Percentiles rank a stretch among this genome's conserved stretches.
Conservation (phyloP, 2,888 invertebrate genomes). For the Atethmia centrago region DNA sequence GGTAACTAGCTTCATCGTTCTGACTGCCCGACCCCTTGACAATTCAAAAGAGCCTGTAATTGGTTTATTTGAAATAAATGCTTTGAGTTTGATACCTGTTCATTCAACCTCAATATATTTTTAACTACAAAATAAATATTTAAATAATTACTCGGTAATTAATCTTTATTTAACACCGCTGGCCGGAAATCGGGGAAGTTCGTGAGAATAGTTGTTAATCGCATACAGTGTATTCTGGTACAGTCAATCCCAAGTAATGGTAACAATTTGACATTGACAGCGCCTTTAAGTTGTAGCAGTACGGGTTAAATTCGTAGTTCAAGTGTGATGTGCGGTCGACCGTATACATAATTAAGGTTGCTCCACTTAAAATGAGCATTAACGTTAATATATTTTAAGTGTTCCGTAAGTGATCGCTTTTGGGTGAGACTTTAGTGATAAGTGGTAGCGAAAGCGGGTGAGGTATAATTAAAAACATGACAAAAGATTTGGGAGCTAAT, state of each 20-base stretch:
- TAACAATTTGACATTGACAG: background rate
- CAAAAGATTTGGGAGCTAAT: background rate
- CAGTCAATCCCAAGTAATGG: too few relatives aligned
- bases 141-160: constrained; percentile 51
- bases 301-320: background rate
- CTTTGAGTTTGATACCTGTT: background rate
- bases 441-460: constrained; percentile 61
- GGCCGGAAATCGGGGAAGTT: constrained; percentile 39
- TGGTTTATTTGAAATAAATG: too few relatives aligned
- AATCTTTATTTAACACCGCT: constrained; percentile 48
- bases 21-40: too few relatives aligned
- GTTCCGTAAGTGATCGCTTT: constrained; percentile 75
- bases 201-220: constrained; percentile 49
- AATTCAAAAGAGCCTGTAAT: too few relatives aligned
- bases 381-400: constrained; percentile 80
- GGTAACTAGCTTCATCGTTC: too few relatives aligned
- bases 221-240: constrained; percentile 30
- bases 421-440: constrained; percentile 47
- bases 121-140: constrained; percentile 43
- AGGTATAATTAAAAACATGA: background rate
- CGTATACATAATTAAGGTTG: constrained; percentile 63
- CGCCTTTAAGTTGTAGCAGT: background rate
- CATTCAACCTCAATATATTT: background rate
- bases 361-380: constrained; percentile 82
- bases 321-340: background rate